Evolutionary conservation across 35 echinoderm and acorn worm genomes (phyloP).

Genomic region (Apostichopus japonicus): DNA sequence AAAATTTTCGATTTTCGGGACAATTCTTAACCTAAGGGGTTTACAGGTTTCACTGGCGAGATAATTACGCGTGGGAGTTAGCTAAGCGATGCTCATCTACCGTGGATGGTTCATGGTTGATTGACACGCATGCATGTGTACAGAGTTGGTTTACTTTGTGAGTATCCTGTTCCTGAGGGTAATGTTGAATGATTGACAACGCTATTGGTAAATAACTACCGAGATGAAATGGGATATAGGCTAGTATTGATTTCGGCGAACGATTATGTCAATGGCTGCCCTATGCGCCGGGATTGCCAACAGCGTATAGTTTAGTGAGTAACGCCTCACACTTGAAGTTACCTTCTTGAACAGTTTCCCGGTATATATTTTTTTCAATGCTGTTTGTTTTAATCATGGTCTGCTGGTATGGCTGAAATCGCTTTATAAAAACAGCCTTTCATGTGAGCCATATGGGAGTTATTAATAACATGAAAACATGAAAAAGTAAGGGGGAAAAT

Average conservation of each 20-base stretch:
- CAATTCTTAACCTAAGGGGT: no score
- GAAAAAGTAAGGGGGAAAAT: no score
- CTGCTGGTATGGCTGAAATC: no score
- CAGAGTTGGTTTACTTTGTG: neutral
- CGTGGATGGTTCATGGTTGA: neutral
- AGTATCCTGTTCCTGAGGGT: neutral
- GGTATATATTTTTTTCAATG: no score
- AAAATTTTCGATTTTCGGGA: neutral
- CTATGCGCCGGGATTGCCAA: no score
- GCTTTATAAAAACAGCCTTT: no score
- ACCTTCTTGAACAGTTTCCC: no score
- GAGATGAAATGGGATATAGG: neutral
- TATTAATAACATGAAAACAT: no score
- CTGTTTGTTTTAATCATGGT: no score
- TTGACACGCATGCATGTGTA: neutral
- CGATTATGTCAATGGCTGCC: neutral
- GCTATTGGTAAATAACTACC: neutral
- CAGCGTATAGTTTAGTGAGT: no score
- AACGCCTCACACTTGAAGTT: no score
- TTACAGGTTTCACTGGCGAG: neutral
- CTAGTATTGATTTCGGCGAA: neutral
- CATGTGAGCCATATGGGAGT: no score
- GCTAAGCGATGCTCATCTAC: neutral
- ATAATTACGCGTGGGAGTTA: conserved; percentile 1
- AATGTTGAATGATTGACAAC: neutral